Conservation (phyloP, 2,888 invertebrate species). For the Agrilus cyanescens region DNA sequence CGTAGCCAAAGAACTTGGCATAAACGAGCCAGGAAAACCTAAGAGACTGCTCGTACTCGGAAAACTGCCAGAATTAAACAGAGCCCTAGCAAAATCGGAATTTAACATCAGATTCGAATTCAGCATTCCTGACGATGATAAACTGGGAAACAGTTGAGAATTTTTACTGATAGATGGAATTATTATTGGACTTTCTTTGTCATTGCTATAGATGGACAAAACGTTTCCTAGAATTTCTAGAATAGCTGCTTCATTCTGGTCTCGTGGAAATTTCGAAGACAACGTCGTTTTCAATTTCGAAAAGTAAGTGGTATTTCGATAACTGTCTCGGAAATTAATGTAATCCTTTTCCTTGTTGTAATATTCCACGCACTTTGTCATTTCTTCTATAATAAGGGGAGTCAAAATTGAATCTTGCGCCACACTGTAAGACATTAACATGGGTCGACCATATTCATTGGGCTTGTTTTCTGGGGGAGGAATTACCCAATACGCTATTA, state of each 20-base stretch:
- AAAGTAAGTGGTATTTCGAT: constrained; percentile 61
- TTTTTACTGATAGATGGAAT: constrained; percentile 38
- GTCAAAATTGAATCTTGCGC: constrained; percentile 71
- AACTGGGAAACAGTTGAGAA: constrained; percentile 25
- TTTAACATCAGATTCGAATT: constrained; percentile 52
- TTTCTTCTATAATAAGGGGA: constrained; percentile 72
- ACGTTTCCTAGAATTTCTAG: constrained; percentile 63
- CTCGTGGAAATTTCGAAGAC: constrained; percentile 70
- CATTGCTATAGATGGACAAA: constrained; percentile 43
- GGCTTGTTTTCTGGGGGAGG: constrained; percentile 91
- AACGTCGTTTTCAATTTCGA: constrained; percentile 77
- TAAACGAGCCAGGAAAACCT: constrained; percentile 63
- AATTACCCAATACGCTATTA: constrained; percentile 87
- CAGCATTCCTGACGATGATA: constrained; percentile 33
- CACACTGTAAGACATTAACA: constrained; percentile 78
- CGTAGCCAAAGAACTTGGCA: constrained; percentile 61
- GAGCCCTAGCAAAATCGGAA: constrained; percentile 52
- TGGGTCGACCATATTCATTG: constrained; percentile 84
- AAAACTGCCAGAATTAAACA: constrained; percentile 55
- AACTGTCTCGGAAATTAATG: constrained; percentile 54
- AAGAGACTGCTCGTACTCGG: constrained; percentile 47
- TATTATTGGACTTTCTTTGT: constrained; percentile 49
- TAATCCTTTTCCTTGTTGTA: constrained; percentile 60
- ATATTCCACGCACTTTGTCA: constrained; percentile 75
- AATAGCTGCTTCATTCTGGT: constrained; percentile 63